phyloP scores from a whole-genome alignment of 1,140 invertebrate genomes.

The Drosophila eugracilis region DNA sequence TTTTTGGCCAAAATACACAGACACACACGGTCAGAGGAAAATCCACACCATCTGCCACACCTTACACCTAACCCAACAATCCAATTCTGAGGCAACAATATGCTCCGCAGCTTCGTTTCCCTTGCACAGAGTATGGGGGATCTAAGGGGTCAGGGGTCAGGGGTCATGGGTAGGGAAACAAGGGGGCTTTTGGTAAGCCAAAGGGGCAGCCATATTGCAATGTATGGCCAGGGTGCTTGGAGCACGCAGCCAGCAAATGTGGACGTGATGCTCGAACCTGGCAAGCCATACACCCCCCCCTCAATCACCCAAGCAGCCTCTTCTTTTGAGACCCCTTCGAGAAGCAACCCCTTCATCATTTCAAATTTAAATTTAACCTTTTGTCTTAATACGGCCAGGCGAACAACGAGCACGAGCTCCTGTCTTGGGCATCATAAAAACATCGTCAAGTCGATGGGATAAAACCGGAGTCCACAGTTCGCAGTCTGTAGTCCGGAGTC shows the following conservation, averaged over 20 bases:
- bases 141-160: conserved; percentile 3
- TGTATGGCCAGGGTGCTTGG: conserved; percentile 64
- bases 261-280: conserved; percentile 55
- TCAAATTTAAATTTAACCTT: conserved; percentile 84
- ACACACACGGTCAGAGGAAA: conserved; percentile 54
- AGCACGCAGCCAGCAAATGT: conserved; percentile 54
- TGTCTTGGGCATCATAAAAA: conserved; percentile 58
- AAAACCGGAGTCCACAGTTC: conserved; percentile 6
- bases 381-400: conserved; percentile 75
- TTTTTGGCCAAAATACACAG: conserved; percentile 30
- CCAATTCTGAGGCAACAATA: conserved; percentile 77
- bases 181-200: neutral
- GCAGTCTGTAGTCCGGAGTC: conserved; percentile 3
- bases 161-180: neutral
- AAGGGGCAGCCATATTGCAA: conserved; percentile 58
- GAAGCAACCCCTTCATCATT: conserved; percentile 49
- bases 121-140: neutral
- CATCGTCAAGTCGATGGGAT: conserved; percentile 60
- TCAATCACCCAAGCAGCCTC: too few species aligned
- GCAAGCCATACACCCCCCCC: neutral
- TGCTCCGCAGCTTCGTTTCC: conserved; percentile 49
- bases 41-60: conserved; percentile 78
- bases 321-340: neutral
- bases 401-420: conserved; percentile 40
- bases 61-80: conserved; percentile 82